Evolutionary conservation across 1,140 invertebrate species (phyloP).

Genomic region (Aleiodes sp.): DNA sequence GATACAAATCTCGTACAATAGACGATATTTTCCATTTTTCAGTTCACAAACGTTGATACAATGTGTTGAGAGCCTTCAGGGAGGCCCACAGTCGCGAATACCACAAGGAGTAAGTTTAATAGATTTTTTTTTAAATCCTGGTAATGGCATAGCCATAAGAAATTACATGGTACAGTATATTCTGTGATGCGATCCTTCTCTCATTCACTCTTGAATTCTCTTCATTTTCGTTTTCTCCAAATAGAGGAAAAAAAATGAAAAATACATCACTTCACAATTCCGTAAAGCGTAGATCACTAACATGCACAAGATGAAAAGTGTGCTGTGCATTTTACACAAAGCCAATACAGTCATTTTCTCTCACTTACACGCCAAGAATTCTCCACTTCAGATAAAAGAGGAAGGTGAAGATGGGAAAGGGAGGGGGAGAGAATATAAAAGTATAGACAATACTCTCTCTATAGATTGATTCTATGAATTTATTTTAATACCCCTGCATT

Average conservation of each 20-base stretch:
- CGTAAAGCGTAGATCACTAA: neutral
- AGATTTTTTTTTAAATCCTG: conserved; percentile 46
- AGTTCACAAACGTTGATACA: too few relatives aligned
- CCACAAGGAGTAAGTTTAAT: conserved; percentile 36
- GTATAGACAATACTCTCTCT: conserved; percentile 41
- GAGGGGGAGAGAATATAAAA: too few relatives aligned
- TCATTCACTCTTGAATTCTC: conserved; percentile 35
- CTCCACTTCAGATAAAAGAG: conserved; percentile 17
- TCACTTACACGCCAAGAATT: neutral
- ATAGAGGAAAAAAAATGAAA: too few relatives aligned
- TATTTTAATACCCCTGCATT: conserved; percentile 46
- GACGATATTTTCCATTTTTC: too few relatives aligned
- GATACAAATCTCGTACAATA: too few relatives aligned
- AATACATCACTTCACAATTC: too few relatives aligned
- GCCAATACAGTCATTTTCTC: neutral
- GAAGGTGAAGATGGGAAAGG: too few relatives aligned
- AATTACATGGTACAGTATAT: conserved; percentile 44
- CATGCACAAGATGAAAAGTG: neutral
- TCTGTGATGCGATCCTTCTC: conserved; percentile 32
- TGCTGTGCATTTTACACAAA: neutral
- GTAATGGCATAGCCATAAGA: conserved; percentile 42
- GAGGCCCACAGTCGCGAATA: conserved; percentile 16
- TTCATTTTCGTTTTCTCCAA: conserved; percentile 27
- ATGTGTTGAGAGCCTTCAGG: neutral
- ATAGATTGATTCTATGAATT: conserved; percentile 48